These are phyloP conservation scores for Lamproptera curius DNA, from an alignment of 2,888 invertebrate species.

Conservation along the genomic window DNA sequence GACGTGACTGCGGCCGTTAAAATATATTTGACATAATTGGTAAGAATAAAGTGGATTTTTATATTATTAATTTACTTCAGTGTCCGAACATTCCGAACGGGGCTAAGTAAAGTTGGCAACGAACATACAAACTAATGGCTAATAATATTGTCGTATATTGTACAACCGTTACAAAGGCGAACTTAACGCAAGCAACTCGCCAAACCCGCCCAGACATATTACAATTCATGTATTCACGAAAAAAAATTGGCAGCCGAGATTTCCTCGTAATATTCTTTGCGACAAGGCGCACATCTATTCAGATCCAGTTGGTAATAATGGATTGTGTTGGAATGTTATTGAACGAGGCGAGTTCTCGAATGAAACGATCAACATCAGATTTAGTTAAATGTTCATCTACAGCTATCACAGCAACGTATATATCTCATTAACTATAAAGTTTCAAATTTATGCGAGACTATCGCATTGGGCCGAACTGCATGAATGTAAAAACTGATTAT, in stretches of 20 bases:
- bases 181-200: slow-evolving; percentile 6
- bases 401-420: no score
- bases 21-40: no score
- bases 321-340: no score
- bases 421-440: not conserved
- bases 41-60: not conserved
- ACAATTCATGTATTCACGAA: slow-evolving; percentile 1
- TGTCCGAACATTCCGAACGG: not conserved
- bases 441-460: slow-evolving; percentile 9
- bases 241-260: slow-evolving; percentile 14
- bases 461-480: slow-evolving; percentile 1
- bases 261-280: slow-evolving; percentile 11
- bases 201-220: slow-evolving; percentile 8
- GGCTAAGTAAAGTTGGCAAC: slow-evolving; percentile 1
- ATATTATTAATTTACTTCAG: not conserved
- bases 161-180: slow-evolving; percentile 3
- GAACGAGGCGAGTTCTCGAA: no score
- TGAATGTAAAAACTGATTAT: slow-evolving; percentile 6
- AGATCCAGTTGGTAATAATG: no score
- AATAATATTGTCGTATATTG: not conserved
- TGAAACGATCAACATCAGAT: no score
- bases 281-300: slow-evolving; percentile 10
- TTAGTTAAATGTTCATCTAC: no score
- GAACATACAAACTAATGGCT: not conserved
- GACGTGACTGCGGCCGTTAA: no score